Evolutionary conservation across 2,797 vertebrate genomes (phyloP).

Genomic region (Bradypus variegatus): DNA sequence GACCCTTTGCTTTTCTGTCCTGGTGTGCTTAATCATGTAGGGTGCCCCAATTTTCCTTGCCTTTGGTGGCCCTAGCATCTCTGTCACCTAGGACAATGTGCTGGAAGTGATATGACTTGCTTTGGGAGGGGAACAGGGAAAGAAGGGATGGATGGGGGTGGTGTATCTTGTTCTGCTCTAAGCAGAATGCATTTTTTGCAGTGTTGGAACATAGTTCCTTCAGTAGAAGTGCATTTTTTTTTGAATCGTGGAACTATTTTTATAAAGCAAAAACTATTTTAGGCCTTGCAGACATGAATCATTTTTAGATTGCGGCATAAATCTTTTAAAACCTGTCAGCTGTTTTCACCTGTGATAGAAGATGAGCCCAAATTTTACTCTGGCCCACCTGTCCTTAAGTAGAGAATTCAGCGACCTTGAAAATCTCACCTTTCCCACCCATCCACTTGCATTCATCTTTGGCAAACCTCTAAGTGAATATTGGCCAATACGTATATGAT

Average conservation of each 20-base stretch:
- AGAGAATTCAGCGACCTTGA: background rate
- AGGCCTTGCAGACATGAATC: constrained; percentile 47
- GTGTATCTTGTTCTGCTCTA: constrained; percentile 5
- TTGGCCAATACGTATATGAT: background rate
- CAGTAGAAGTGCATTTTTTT: constrained; percentile 37
- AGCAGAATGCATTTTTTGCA: constrained; percentile 25
- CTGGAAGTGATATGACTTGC: background rate
- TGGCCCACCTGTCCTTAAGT: background rate
- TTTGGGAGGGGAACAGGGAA: background rate
- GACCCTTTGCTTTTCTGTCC: constrained; percentile 36
- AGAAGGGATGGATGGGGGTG: background rate
- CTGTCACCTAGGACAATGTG: background rate
- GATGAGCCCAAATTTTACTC: constrained; percentile 26
- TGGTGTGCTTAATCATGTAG: background rate
- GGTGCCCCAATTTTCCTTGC: background rate
- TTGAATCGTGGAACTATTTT: constrained; percentile 45
- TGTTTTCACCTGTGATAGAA: constrained; percentile 27
- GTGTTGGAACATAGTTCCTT: constrained; percentile 7
- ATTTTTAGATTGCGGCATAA: constrained; percentile 55
- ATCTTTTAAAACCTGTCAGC: constrained; percentile 37
- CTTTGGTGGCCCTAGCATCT: background rate
- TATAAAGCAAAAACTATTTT: constrained; percentile 47
- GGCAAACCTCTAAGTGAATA: background rate
- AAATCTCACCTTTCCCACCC: background rate
- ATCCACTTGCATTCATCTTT: background rate